Percentiles rank a stretch among this genome's conserved stretches.
phyloP scores from a whole-genome alignment of 2,888 invertebrate species.

The Leptinotarsa haldemani region DNA sequence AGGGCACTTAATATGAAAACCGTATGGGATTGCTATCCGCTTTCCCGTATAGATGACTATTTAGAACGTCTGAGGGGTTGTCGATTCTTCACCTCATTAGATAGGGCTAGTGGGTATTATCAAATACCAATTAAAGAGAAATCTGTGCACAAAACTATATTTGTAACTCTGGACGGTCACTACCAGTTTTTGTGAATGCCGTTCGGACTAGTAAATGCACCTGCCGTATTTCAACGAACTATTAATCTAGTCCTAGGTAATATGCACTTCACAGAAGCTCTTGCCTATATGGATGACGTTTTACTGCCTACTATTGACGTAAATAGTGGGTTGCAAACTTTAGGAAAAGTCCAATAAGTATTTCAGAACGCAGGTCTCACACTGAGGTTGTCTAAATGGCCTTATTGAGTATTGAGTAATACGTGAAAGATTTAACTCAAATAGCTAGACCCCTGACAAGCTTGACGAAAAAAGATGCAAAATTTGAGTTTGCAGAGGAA shows the following conservation, averaged over 20 bases:
- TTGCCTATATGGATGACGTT: too few species aligned
- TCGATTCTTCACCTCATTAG: not conserved
- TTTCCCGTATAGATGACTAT: too few species aligned
- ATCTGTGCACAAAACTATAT: conserved; percentile 40
- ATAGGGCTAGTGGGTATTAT: not conserved
- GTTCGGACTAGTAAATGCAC: conserved; percentile 54
- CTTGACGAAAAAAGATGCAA: conserved; percentile 44
- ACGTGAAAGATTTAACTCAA: conserved; percentile 45
- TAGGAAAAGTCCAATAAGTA: not conserved
- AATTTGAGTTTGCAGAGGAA: conserved; percentile 24
- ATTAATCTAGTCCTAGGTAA: not conserved
- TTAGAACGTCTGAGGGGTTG: too few species aligned
- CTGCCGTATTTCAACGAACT: not conserved
- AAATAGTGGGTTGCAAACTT: not conserved
- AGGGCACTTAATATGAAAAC: too few species aligned
- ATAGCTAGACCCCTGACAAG: conserved; percentile 46
- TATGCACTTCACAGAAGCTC: not conserved
- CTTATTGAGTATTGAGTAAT: conserved; percentile 46
- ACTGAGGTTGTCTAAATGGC: conserved; percentile 38
- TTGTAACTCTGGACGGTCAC: conserved; percentile 54
- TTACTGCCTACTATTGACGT: too few species aligned
- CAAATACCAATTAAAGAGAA: not conserved
- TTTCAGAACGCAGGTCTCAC: not conserved
- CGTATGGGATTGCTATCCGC: too few species aligned
- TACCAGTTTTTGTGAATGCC: conserved; percentile 53